These are phyloP conservation scores for Ageneiosus marmoratus DNA, from an alignment of 2,113 vertebrate genomes.

Conservation along the genomic window DNA sequence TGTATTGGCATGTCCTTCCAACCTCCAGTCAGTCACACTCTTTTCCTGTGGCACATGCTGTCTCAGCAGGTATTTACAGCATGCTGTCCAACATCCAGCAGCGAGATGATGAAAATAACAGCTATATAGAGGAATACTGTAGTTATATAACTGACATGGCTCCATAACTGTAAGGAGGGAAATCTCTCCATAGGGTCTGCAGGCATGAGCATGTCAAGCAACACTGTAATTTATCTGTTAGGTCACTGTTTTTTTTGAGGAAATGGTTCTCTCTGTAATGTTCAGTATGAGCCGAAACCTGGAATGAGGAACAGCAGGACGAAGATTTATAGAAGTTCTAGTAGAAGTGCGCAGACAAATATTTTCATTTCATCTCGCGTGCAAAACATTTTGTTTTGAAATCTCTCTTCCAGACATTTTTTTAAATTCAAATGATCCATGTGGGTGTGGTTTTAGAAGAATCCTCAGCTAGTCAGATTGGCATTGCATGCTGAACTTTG, in stretches of 20 bases:
- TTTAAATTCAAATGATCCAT: not conserved
- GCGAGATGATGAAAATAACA: constrained; percentile 36
- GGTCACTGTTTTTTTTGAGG: not conserved
- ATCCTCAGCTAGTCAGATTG: too few species aligned
- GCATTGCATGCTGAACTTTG: not conserved
- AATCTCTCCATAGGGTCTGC: constrained; percentile 29
- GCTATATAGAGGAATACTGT: constrained; percentile 27
- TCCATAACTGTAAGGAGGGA: constrained; percentile 16
- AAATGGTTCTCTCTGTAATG: not conserved
- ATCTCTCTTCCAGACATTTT: not conserved
- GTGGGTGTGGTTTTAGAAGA: too few species aligned
- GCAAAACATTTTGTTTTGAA: not conserved
- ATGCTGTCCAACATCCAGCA: constrained; percentile 26
- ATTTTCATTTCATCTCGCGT: not conserved
- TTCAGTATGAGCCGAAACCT: not conserved
- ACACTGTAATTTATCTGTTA: constrained; percentile 10
- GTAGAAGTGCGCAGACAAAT: not conserved
- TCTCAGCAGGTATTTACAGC: constrained; percentile 47
- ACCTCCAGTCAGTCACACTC: constrained; percentile 5
- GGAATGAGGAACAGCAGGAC: not conserved
- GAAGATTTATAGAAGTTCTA: not conserved
- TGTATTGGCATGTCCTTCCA: not conserved
- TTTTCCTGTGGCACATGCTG: constrained; percentile 36
- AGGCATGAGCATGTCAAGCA: constrained; percentile 32
- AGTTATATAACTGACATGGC: constrained; percentile 46